Base-by-base conservation (phyloP, 2,888 invertebrate genomes). In the Rhamnusium bicolor region DNA sequence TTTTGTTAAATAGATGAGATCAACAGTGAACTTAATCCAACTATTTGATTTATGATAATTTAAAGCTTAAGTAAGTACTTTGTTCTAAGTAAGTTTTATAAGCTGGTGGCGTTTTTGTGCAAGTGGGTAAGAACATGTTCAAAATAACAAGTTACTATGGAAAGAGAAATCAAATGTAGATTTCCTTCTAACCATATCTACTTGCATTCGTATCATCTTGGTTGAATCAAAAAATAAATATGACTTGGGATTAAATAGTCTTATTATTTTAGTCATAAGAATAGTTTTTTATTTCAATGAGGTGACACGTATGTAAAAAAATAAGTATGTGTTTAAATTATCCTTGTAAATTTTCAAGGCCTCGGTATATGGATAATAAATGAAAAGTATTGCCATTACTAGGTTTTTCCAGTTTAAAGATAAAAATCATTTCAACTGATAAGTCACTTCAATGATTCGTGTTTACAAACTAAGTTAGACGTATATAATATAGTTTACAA, bases 341-440 rank as follows among this genome's bases (percentile, higher is more conserved):
- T 54, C 8, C 4, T 24, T 54, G n/a, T 14, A 7, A 27, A 58
- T 58, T 62, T 47, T 21, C 49, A 24, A 62, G 14, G 27, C 40
- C 49, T 47, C 46, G 12, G 32, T 40, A 5, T n/a, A 53, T 54
- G 29, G 40, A 63, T 27, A 47, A 49, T 53, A 21, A 10, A 21
- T 24, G 21, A 51, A 65, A 51, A 65, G 29, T 19, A 29, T 18
- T 51, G 53, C 65, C 29, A 27, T 58, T 69, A 51, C 70, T 62
- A 60, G 53, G 51, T 61, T 70, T 63, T 54, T 62, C 68, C 60
- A 67, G 60, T 60, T 71, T 29, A 29, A 14, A 72, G 67, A 60
- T 67, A 67, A 72, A 72, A 47, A 54, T 47, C 49, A 47, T 51
- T 63, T 32, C 58, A 14, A 69, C 71, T 74, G 71, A 72, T 75